These are phyloP conservation scores for Pterostichus madidus DNA, from an alignment of 2,888 invertebrate species.

Conservation along the genomic window DNA sequence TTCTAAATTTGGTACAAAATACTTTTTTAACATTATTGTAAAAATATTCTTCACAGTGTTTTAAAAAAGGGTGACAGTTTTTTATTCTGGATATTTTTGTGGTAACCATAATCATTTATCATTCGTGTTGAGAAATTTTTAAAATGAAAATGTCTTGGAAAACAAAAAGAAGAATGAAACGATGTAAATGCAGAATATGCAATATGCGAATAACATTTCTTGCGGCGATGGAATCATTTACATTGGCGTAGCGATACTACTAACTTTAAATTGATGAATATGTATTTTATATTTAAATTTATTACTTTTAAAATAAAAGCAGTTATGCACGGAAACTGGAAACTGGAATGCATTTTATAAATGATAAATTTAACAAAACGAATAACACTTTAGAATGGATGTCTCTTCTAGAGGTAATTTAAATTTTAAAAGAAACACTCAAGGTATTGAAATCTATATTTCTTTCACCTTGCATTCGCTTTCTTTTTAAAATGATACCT, in stretches of 20 bases:
- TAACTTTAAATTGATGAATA: conserved; percentile 36
- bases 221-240: conserved; percentile 21
- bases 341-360: conserved; percentile 37
- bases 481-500: no score
- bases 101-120: conserved; percentile 46
- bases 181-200: conserved; percentile 34
- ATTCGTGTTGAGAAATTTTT: conserved; percentile 41
- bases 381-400: background rate
- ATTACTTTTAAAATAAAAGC: conserved; percentile 43
- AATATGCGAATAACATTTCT: conserved; percentile 47
- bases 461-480: background rate
- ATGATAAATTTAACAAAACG: conserved; percentile 24
- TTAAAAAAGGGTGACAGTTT: background rate
- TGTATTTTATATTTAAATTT: conserved; percentile 45
- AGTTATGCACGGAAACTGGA: conserved; percentile 8
- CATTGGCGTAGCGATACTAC: conserved; percentile 17
- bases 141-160: conserved; percentile 47
- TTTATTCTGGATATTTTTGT: background rate
- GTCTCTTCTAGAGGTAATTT: background rate
- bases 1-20: no score
- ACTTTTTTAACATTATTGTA: no score
- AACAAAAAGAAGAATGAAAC: conserved; percentile 40
- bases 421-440: background rate
- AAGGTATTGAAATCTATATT: background rate
- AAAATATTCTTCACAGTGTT: no score